Base-by-base conservation (phyloP, 2,888 invertebrate genomes). In the Lepidocyrtinus sp. region DNA sequence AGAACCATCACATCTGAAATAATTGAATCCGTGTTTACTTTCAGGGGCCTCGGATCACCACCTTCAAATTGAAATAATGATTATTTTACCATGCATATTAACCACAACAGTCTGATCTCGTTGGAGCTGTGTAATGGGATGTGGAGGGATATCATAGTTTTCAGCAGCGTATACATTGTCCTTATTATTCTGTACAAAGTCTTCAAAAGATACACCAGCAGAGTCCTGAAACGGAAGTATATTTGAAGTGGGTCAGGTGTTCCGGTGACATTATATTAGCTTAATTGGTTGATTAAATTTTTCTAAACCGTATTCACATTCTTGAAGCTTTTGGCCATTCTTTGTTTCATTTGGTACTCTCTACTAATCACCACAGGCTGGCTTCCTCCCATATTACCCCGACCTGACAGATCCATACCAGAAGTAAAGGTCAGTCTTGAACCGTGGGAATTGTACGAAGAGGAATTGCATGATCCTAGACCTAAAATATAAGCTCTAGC, bases 401-500 rank as follows among this genome's bases (percentile, higher is more conserved):
- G 68, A 79, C 79, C 79, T 79, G 78, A 78, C 25, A 78, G 21
- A 71, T 78, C 77, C 77, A 73, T 68, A 70, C 45, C 96, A 61
- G 97, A 97, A 84, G 96, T 97, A 89, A 97, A 97, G 80, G 97
- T 97, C 88, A 96, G 91, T 87, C 96, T 92, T 81, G 96, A 96
- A 88, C 96, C 96, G 89, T 97, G 97, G 83, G 97, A 97, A 87
- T 96, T 97, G 90, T 97, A 97, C 87, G 97, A 97, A 86, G 96
- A 97, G 86, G 96, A 96, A 90, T 97, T 96, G 87, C 97, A 93
- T 86, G 97, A 89, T 82, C 95, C 94, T 91, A 80, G 74, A 80
- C 74, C 79, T 79, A 67, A 19, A 73, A 64, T 73, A 68, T 72
- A 12, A 55, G 67, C 61, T 19, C 70, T 70, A 61, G 36, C 36